Conservation (phyloP, 2,113 vertebrate genomes). For the Phaetusa simplex region DNA sequence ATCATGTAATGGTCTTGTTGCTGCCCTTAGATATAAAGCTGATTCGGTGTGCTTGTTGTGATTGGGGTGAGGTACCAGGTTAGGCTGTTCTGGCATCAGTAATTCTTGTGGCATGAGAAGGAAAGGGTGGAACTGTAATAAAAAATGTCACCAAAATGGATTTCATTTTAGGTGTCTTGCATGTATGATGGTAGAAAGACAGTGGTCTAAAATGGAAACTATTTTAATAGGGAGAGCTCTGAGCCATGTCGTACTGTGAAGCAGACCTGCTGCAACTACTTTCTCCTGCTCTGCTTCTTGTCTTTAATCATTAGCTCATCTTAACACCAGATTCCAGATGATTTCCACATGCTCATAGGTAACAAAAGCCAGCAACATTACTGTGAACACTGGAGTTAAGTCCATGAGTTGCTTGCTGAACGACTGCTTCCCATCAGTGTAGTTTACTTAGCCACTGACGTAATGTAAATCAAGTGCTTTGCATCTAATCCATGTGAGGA, state of each 20-base stretch:
- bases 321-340: not conserved
- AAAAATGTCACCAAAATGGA: not conserved
- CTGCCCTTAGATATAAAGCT: not conserved
- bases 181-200: not conserved
- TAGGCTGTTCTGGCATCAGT: not conserved
- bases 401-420: not conserved
- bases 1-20: not conserved
- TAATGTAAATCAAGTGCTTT: slow-evolving; percentile 16
- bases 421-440: not conserved
- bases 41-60: not conserved
- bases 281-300: not conserved
- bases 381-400: not conserved
- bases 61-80: not conserved
- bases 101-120: not conserved
- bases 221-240: not conserved
- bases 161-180: not conserved
- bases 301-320: not conserved
- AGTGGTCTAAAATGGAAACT: not conserved
- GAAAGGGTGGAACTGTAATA: not conserved
- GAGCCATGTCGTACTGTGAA: not conserved
- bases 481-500: not conserved
- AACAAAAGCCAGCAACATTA: not conserved
- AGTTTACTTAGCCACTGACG: not conserved
- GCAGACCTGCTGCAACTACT: not conserved
- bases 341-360: not conserved